Percentiles rank a stretch among this genome's conserved stretches.
These are phyloP conservation scores for Drosophila macrospina DNA, from an alignment of 2,888 invertebrate genomes.

Conservation along the genomic window DNA sequence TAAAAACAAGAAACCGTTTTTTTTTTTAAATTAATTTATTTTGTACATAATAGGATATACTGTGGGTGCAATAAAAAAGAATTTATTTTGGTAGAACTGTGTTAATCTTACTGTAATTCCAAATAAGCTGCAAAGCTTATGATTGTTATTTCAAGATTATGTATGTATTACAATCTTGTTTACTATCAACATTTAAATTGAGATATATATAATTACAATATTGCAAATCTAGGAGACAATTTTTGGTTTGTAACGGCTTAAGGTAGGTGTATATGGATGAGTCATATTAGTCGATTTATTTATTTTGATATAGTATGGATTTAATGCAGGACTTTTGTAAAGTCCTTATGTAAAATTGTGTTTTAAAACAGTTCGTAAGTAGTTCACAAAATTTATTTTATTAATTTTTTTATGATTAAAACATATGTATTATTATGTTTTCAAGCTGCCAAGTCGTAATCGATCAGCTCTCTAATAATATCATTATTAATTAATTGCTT, in stretches of 20 bases:
- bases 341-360: slow-evolving; percentile 16
- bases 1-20: not conserved
- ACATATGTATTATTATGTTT: slow-evolving; percentile 2
- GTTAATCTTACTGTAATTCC: slow-evolving; percentile 1
- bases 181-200: slow-evolving; percentile 2
- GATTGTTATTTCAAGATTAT: slow-evolving; percentile 2
- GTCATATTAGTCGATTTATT: not conserved
- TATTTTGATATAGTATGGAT: slow-evolving; percentile 3
- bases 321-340: slow-evolving; percentile 40
- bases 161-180: not conserved
- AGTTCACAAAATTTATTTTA: slow-evolving; percentile 5
- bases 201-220: not conserved
- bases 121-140: not conserved
- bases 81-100: slow-evolving; percentile 4
- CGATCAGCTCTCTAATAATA: not conserved
- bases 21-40: slow-evolving; percentile 6
- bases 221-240: slow-evolving; percentile 1
- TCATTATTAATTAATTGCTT: slow-evolving; percentile 3
- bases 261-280: not conserved
- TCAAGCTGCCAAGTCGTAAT: not conserved
- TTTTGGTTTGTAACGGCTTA: not conserved
- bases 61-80: slow-evolving; percentile 3
- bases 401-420: slow-evolving; percentile 15
- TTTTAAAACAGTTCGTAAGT: slow-evolving; percentile 3
- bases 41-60: slow-evolving; percentile 2